Evolutionary conservation across 2,888 invertebrate species (phyloP).

Genomic region (Leptopterna dolabrata): DNA sequence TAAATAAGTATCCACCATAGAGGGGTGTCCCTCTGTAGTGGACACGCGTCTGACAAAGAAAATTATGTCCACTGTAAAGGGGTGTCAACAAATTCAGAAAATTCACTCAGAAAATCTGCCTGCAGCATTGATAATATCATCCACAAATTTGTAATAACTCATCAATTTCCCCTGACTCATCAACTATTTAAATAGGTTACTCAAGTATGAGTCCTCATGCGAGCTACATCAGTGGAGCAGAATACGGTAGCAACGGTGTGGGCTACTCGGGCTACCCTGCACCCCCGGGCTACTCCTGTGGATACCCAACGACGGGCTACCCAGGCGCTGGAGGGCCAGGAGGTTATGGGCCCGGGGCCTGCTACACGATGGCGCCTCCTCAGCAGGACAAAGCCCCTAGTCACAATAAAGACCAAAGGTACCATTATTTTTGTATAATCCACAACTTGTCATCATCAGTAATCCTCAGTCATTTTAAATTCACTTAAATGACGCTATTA

Average conservation of each 20-base stretch:
- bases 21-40: no score
- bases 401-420: conserved; percentile 83
- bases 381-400: conserved; percentile 73
- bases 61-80: no score
- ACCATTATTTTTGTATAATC: conserved; percentile 57
- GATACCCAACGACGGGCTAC: conserved; percentile 71
- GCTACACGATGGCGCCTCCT: conserved; percentile 90
- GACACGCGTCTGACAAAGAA: no score
- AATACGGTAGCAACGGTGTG: conserved; percentile 79
- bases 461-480: background rate
- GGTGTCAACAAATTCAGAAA: no score
- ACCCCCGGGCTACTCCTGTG: conserved; percentile 70
- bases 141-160: no score
- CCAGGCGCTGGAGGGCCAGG: conserved; percentile 69
- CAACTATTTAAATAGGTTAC: conserved; percentile 72
- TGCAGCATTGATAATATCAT: no score
- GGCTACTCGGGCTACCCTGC: conserved; percentile 77
- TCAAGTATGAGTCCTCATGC: conserved; percentile 85
- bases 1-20: no score
- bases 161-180: no score
- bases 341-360: conserved; percentile 73
- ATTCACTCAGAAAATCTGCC: no score
- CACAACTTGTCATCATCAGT: background rate
- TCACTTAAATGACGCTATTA: no score
- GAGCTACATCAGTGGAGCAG: conserved; percentile 83